phyloP scores from a whole-genome alignment of 2,113 vertebrate species.

The Heterochromis multidens region DNA sequence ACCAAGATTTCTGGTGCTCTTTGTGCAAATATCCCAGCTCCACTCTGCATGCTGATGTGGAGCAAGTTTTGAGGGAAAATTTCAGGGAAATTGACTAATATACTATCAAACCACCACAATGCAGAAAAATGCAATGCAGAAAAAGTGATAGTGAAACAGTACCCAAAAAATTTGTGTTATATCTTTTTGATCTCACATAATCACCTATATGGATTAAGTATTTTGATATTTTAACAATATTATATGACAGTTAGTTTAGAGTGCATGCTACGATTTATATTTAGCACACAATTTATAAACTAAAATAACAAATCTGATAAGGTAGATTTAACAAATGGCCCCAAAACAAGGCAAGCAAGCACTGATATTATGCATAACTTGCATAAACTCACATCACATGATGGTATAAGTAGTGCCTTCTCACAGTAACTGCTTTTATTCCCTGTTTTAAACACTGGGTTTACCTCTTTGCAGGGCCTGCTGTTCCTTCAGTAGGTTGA shows the following conservation, averaged over 20 bases:
- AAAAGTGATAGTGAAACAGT: no score
- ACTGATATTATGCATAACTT: background rate
- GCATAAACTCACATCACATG: background rate
- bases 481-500: slow-evolving; percentile 87
- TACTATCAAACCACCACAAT: no score
- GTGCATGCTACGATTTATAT: background rate
- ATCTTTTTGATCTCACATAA: no score
- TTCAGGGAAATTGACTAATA: no score
- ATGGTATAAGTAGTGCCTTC: background rate
- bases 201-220: no score
- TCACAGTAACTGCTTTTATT: background rate
- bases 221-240: background rate
- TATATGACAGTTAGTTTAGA: background rate
- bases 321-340: background rate
- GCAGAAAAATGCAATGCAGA: no score
- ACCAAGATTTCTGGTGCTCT: no score
- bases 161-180: no score
- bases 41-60: no score
- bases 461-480: slow-evolving; percentile 90
- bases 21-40: no score
- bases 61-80: no score
- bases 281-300: no score
- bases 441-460: background rate
- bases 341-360: background rate
- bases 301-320: background rate